Evolutionary conservation across 2,797 vertebrate genomes (phyloP).

Genomic region (Sciurus carolinensis): DNA sequence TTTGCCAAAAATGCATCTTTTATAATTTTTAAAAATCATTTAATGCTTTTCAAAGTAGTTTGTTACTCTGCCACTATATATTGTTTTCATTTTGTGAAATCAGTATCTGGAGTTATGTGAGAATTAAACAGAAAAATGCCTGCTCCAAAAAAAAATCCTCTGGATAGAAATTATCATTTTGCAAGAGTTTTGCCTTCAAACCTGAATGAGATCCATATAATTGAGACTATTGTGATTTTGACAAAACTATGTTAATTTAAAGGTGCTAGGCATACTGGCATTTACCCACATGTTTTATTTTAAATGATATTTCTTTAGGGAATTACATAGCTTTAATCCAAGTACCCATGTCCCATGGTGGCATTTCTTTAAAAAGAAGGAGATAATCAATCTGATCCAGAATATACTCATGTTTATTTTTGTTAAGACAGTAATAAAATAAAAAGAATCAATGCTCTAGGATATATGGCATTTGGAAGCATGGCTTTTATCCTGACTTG

Average conservation of each 20-base stretch:
- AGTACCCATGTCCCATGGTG: background rate
- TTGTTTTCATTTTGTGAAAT: background rate
- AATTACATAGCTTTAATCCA: conserved; percentile 21
- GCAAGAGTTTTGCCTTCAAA: background rate
- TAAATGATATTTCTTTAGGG: conserved; percentile 30
- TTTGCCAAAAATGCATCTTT: background rate
- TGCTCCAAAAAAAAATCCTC: background rate
- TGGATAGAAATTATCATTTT: background rate
- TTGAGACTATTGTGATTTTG: conserved; percentile 25
- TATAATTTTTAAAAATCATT: background rate
- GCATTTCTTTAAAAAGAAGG: conserved; percentile 18
- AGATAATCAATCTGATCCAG: background rate
- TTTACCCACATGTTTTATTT: conserved; percentile 49
- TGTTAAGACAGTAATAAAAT: background rate
- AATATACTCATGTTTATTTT: conserved; percentile 3
- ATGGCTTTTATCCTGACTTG: background rate
- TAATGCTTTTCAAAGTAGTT: background rate
- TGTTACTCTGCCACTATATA: background rate
- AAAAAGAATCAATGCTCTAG: background rate
- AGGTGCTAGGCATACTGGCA: background rate
- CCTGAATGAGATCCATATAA: conserved; percentile 27
- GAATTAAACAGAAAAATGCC: too few species aligned
- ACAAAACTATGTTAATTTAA: conserved; percentile 19
- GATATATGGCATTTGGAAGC: background rate
- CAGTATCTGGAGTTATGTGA: too few species aligned